Percentiles rank a stretch among this genome's conserved stretches.
Evolutionary conservation across 2,797 vertebrate species (phyloP).

Genomic region (Mallotus villosus): DNA sequence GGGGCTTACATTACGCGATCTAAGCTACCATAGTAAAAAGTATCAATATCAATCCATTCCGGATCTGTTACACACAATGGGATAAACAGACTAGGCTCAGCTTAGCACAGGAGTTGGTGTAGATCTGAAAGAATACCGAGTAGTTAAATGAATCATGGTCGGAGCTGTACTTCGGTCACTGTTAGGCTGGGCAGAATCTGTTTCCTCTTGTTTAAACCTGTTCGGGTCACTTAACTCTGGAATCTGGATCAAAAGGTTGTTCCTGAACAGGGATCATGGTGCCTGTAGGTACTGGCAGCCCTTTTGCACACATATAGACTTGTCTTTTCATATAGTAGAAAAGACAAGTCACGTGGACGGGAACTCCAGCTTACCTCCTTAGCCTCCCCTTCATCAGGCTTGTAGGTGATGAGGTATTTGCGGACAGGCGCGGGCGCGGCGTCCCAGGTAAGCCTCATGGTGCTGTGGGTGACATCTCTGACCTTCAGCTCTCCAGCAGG

Average conservation of each 20-base stretch:
- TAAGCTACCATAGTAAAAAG: constrained; percentile 43
- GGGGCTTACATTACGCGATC: constrained; percentile 50
- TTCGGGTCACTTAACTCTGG: not conserved
- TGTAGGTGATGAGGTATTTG: constrained; percentile 90
- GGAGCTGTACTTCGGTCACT: not conserved
- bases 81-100: constrained; percentile 47
- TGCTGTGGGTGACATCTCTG: constrained; percentile 92
- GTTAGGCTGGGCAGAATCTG: not conserved
- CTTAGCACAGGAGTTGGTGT: constrained; percentile 19
- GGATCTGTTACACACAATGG: constrained; percentile 45
- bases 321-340: no score
- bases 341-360: not conserved
- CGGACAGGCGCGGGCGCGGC: constrained; percentile 85
- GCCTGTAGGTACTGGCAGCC: not conserved
- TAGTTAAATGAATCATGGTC: not conserved
- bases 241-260: not conserved
- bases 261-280: not conserved
- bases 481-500: constrained; percentile 81
- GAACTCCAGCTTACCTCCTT: constrained; percentile 82
- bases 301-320: not conserved
- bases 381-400: constrained; percentile 78
- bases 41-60: constrained; percentile 50
- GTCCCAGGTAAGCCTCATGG: constrained; percentile 88
- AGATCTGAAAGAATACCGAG: not conserved
- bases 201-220: not conserved